phyloP scores from a whole-genome alignment of 2,797 vertebrate species.

The Discoglossus pictus region DNA sequence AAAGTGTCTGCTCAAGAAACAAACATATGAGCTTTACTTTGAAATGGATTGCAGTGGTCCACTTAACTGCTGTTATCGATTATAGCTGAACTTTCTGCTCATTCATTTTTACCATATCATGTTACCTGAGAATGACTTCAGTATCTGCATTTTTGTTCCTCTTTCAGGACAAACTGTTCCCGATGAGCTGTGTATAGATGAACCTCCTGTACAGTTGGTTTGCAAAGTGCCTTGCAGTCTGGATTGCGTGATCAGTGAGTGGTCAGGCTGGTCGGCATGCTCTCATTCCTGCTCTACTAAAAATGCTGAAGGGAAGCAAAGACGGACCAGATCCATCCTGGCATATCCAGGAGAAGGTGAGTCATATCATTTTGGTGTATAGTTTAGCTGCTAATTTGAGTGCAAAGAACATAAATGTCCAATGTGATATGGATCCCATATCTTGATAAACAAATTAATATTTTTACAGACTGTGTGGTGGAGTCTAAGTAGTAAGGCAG shows the following conservation, averaged over 20 bases:
- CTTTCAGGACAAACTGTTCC: conserved; percentile 76
- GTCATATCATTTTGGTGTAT: background rate
- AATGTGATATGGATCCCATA: no score
- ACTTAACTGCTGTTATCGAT: no score
- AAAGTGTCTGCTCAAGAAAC: no score
- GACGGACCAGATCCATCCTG: conserved; percentile 80
- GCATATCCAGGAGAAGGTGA: conserved; percentile 89
- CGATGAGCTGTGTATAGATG: conserved; percentile 69
- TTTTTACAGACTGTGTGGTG: no score
- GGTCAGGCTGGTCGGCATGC: conserved; percentile 88
- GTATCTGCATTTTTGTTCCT: conserved; percentile 36
- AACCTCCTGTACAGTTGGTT: conserved; percentile 61
- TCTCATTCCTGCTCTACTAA: conserved; percentile 87
- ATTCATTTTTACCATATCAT: no score
- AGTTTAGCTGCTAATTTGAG: background rate
- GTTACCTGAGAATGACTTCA: no score
- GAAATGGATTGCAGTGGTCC: no score
- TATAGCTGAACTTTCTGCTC: no score
- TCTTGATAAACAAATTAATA: no score
- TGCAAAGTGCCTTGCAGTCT: conserved; percentile 84
- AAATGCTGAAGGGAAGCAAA: conserved; percentile 84
- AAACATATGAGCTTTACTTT: no score
- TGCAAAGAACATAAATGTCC: no score
- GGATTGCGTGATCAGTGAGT: conserved; percentile 86
- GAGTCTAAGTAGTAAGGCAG: no score